Percentiles rank a stretch among this genome's conserved stretches.
Evolutionary conservation across 2,888 invertebrate genomes (phyloP).

Genomic region (Bembecia ichneumoniformis): DNA sequence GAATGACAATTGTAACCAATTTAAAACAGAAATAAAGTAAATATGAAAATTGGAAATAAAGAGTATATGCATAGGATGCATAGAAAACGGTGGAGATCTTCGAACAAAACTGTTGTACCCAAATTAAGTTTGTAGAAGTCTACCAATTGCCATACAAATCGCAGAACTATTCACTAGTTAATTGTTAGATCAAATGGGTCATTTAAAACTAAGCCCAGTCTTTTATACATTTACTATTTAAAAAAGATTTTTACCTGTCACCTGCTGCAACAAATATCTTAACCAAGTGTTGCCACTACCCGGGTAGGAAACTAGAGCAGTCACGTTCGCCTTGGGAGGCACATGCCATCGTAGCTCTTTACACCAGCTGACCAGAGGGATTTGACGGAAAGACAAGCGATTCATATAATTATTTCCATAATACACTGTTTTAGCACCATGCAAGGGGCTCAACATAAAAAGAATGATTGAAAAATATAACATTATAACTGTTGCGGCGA

Average conservation of each 20-base stretch:
- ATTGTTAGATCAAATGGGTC: too few species aligned
- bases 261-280: slow-evolving; percentile 82
- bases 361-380: slow-evolving; percentile 62
- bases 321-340: slow-evolving; percentile 58
- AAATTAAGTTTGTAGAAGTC: too few species aligned
- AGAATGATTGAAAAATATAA: slow-evolving; percentile 57
- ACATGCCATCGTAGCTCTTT: slow-evolving; percentile 56
- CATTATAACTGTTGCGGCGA: slow-evolving; percentile 42
- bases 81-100: too few species aligned
- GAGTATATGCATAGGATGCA: too few species aligned
- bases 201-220: too few species aligned
- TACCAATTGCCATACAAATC: too few species aligned
- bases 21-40: too few species aligned
- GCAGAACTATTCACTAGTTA: too few species aligned
- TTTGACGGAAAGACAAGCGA: slow-evolving; percentile 35
- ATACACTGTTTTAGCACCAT: slow-evolving; percentile 30
- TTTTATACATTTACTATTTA: too few species aligned
- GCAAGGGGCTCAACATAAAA: slow-evolving; percentile 52
- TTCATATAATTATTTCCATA: slow-evolving; percentile 38
- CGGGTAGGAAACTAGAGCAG: slow-evolving; percentile 83
- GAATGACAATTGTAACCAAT: not conserved
- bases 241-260: slow-evolving; percentile 71
- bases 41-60: too few species aligned
- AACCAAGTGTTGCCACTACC: slow-evolving; percentile 92
- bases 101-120: too few species aligned